These are phyloP conservation scores for Cynopterus sphinx DNA, from an alignment of 2,797 vertebrate genomes.

Conservation along the genomic window DNA sequence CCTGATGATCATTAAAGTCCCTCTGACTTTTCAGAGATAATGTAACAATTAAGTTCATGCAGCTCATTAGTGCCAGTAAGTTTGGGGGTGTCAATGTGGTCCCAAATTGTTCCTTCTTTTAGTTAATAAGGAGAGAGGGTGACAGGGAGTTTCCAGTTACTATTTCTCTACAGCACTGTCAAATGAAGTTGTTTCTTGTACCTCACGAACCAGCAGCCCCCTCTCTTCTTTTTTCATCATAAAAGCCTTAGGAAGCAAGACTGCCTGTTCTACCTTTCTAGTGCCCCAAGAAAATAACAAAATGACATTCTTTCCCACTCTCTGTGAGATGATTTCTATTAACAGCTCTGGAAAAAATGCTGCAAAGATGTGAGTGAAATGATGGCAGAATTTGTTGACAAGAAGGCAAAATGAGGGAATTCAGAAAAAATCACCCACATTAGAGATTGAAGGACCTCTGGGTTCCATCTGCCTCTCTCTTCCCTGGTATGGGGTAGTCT, in stretches of 20 bases:
- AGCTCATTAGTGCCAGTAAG: constrained; percentile 61
- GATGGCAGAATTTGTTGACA: constrained; percentile 71
- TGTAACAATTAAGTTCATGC: constrained; percentile 50
- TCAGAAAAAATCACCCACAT: constrained; percentile 27
- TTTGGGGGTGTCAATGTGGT: constrained; percentile 13
- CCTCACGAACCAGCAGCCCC: background rate
- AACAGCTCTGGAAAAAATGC: constrained; percentile 66
- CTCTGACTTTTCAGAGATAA: constrained; percentile 54
- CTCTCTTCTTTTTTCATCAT: constrained; percentile 22
- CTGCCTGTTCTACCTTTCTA: background rate
- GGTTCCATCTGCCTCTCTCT: background rate
- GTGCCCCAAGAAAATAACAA: constrained; percentile 67
- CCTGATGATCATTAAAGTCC: constrained; percentile 57
- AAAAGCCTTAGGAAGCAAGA: constrained; percentile 39
- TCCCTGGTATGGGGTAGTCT: background rate
- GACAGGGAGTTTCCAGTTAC: background rate
- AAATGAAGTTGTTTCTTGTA: background rate
- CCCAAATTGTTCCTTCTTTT: constrained; percentile 25
- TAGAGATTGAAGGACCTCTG: background rate
- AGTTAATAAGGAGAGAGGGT: background rate
- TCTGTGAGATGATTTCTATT: constrained; percentile 72
- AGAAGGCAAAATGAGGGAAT: constrained; percentile 66
- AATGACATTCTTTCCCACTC: constrained; percentile 67
- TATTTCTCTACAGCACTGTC: background rate
- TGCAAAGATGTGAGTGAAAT: constrained; percentile 67